Conservation (phyloP, 2,113 vertebrate species). For the Vimba vimba region DNA sequence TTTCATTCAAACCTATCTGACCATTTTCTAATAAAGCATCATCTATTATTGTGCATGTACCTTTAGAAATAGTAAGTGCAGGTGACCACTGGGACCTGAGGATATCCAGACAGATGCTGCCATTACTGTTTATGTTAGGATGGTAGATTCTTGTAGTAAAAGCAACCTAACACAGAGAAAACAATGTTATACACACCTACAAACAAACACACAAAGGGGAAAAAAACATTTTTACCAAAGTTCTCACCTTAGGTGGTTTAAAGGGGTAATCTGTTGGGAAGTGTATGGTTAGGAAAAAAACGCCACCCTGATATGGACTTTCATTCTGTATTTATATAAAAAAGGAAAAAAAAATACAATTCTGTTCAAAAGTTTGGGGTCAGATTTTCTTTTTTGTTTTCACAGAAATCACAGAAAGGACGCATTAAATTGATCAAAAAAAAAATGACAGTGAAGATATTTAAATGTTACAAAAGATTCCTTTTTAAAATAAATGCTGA, state of each 20-base stretch:
- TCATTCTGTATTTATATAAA: conserved; percentile 68
- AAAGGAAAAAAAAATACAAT: background rate
- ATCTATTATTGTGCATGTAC: conserved; percentile 54
- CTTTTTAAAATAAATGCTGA: background rate
- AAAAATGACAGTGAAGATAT: background rate
- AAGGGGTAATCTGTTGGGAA: conserved; percentile 84
- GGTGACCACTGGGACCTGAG: conserved; percentile 83
- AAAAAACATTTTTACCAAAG: background rate
- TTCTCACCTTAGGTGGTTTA: conserved; percentile 80
- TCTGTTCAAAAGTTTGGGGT: background rate
- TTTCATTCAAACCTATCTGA: too few relatives aligned
- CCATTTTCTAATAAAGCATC: background rate
- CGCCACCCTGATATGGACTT: conserved; percentile 82
- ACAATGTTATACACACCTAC: background rate
- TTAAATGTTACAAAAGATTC: background rate
- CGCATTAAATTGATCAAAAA: background rate
- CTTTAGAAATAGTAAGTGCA: conserved; percentile 83
- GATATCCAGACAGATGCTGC: conserved; percentile 84
- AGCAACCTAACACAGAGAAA: conserved; percentile 67
- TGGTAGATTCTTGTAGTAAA: conserved; percentile 83
- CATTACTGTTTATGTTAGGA: conserved; percentile 85
- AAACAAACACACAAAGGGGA: background rate
- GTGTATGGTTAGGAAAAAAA: conserved; percentile 83
- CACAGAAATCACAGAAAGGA: too few relatives aligned
- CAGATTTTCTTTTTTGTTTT: background rate